phyloP scores from a whole-genome alignment of 2,888 invertebrate genomes.

The Cantharis rufa region DNA sequence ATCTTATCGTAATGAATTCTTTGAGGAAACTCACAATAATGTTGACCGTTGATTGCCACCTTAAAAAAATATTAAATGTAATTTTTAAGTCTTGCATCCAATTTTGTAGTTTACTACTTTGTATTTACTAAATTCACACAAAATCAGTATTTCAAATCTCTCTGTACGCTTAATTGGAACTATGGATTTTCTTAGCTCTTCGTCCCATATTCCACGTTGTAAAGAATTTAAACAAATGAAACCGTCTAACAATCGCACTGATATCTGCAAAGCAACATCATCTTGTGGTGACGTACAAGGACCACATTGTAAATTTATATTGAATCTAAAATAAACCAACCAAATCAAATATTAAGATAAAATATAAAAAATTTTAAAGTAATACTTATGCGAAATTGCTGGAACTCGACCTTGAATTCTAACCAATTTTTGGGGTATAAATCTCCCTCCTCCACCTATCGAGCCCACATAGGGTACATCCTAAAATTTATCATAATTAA shows the following conservation, averaged over 20 bases:
- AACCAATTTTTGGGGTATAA: conserved; percentile 73
- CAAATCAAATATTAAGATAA: neutral
- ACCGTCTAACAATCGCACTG: conserved; percentile 63
- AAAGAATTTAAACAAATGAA: conserved; percentile 64
- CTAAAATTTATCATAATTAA: conserved; percentile 54
- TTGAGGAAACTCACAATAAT: conserved; percentile 78
- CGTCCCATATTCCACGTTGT: conserved; percentile 62
- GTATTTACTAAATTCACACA: conserved; percentile 62
- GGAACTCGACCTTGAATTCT: conserved; percentile 68
- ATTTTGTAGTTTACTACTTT: conserved; percentile 32
- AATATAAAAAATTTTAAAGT: neutral
- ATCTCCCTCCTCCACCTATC: conserved; percentile 63
- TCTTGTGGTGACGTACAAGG: conserved; percentile 72
- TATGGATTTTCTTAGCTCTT: conserved; percentile 61
- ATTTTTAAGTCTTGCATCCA: neutral
- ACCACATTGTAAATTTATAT: conserved; percentile 57
- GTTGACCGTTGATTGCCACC: conserved; percentile 80
- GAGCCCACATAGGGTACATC: conserved; percentile 69
- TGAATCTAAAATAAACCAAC: neutral
- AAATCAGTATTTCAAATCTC: conserved; percentile 71
- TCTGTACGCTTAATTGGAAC: conserved; percentile 67
- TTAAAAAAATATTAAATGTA: conserved; percentile 47
- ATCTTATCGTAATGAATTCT: conserved; percentile 69
- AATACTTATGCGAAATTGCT: conserved; percentile 64
- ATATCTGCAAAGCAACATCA: conserved; percentile 77